Percentiles rank a stretch among this genome's conserved stretches.
These are phyloP conservation scores for Etheostoma perlongum DNA, from an alignment of 2,797 vertebrate genomes.

Conservation along the genomic window DNA sequence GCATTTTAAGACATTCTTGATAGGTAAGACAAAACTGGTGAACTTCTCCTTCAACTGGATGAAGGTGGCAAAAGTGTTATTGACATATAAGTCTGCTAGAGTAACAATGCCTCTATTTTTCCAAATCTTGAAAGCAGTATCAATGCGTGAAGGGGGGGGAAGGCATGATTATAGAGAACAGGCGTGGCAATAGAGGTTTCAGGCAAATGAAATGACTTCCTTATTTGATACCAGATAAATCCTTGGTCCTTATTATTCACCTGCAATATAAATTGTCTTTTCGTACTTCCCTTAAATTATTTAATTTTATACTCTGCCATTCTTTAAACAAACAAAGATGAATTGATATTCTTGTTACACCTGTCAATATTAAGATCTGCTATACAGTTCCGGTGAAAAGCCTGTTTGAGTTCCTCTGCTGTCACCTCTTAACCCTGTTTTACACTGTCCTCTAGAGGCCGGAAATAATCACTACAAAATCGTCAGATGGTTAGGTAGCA, in stretches of 20 bases:
- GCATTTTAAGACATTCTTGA: too few species aligned
- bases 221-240: conserved; percentile 4
- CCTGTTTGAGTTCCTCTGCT: not conserved
- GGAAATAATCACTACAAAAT: conserved; percentile 42
- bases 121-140: too few species aligned
- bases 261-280: conserved; percentile 8
- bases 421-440: conserved; percentile 41
- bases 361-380: not conserved
- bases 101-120: too few species aligned
- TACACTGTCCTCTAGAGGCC: conserved; percentile 73
- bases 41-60: too few species aligned
- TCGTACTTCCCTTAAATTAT: not conserved
- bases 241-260: conserved; percentile 40
- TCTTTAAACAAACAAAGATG: not conserved
- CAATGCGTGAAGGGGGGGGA: too few species aligned
- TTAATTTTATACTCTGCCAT: not conserved
- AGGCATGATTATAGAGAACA: too few species aligned
- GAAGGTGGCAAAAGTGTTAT: too few species aligned
- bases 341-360: not conserved
- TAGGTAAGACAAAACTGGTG: too few species aligned
- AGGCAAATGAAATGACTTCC: too few species aligned
- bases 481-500: not conserved
- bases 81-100: too few species aligned
- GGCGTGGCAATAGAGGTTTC: too few species aligned
- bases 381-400: not conserved